Conservation (phyloP, 2,888 invertebrate species). For the Ephialtes manifestator region DNA sequence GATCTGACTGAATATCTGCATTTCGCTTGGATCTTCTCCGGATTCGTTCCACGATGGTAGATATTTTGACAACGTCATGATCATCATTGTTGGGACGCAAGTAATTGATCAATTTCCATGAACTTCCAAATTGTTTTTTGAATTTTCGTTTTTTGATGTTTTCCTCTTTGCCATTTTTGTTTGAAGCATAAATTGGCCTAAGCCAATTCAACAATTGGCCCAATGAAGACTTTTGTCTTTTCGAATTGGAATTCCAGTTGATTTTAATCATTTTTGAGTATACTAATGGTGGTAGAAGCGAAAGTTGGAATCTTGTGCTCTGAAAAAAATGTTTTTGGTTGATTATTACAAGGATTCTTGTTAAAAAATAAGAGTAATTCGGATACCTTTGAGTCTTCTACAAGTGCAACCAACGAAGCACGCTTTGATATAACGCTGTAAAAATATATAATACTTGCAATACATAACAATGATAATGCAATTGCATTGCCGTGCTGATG, state of each 20-base stretch:
- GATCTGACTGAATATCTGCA: background rate
- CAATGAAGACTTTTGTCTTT: background rate
- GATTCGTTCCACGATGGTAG: slow-evolving; percentile 66
- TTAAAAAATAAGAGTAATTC: background rate
- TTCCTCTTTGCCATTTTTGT: background rate
- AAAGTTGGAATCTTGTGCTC: slow-evolving; percentile 30
- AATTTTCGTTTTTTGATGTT: background rate
- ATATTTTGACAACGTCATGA: slow-evolving; percentile 61
- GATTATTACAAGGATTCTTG: background rate
- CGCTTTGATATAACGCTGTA: slow-evolving; percentile 23
- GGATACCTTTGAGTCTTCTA: slow-evolving; percentile 39
- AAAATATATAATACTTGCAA: slow-evolving; percentile 18
- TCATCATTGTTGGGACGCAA: slow-evolving; percentile 1
- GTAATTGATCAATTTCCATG: slow-evolving; percentile 30
- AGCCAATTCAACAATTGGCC: background rate
- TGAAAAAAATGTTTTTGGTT: slow-evolving; percentile 23
- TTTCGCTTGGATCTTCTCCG: slow-evolving; percentile 40
- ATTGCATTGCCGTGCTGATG: slow-evolving; percentile 41
- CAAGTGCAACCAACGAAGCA: slow-evolving; percentile 26
- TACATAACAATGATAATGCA: background rate
- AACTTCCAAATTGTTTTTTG: slow-evolving; percentile 75
- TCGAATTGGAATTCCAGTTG: slow-evolving; percentile 80
- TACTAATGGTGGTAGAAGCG: slow-evolving; percentile 51
- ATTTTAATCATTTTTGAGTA: slow-evolving; percentile 82
- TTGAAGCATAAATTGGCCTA: slow-evolving; percentile 11